phyloP scores from a whole-genome alignment of 2,113 vertebrate genomes.

The Odontesthes bonariensis region DNA sequence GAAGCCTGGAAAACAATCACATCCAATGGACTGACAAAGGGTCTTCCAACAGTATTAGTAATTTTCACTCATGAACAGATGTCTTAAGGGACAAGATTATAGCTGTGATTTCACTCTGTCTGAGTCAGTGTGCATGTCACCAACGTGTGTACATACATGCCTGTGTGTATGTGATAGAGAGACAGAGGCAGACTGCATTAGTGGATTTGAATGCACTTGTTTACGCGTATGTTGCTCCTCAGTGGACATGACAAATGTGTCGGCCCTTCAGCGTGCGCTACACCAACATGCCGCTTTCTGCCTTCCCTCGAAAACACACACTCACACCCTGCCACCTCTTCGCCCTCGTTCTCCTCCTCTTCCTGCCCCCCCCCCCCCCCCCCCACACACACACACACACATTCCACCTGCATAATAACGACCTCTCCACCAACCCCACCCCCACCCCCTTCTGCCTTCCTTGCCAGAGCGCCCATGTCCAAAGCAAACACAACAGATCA shows the following conservation, averaged over 20 bases:
- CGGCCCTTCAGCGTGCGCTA: conserved; percentile 70
- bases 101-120: conserved; percentile 60
- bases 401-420: conserved; percentile 73
- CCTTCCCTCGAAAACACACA: conserved; percentile 37
- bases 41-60: conserved; percentile 61
- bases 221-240: conserved; percentile 77
- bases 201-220: conserved; percentile 68
- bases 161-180: conserved; percentile 8
- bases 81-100: conserved; percentile 60
- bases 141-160: conserved; percentile 21
- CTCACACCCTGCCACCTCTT: conserved; percentile 68
- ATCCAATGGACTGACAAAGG: conserved; percentile 49
- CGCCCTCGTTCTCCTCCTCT: conserved; percentile 57
- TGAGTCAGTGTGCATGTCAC: conserved; percentile 55
- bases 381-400: conserved; percentile 20
- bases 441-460: conserved; percentile 40
- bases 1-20: conserved; percentile 45
- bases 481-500: conserved; percentile 83
- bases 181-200: conserved; percentile 48
- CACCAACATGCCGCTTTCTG: conserved; percentile 57
- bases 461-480: conserved; percentile 79
- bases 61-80: conserved; percentile 64
- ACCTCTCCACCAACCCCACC: conserved; percentile 31
- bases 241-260: conserved; percentile 84
- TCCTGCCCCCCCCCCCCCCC: conserved; percentile 25